A percentile compares a stretch with the other conserved stretches of the same genome.
Conservation (phyloP, 2,888 invertebrate genomes). For the Carabus problematicus region DNA sequence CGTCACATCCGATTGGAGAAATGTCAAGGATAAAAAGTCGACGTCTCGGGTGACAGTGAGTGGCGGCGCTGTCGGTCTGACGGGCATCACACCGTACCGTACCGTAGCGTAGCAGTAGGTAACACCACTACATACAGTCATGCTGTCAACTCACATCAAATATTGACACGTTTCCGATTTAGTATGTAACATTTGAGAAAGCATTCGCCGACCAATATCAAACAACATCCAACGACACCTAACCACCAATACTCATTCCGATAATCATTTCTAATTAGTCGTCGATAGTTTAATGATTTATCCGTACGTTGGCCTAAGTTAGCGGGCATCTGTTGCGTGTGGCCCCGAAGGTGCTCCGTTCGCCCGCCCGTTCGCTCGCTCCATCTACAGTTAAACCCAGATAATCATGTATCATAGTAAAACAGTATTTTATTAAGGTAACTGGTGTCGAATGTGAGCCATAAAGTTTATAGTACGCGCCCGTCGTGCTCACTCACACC, state of each 20-base stretch:
- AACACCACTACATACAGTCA: constrained; percentile 51
- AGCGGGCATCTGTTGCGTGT: constrained; percentile 37
- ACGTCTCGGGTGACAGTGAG: constrained; percentile 40
- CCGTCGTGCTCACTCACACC: constrained; percentile 56
- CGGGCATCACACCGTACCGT: constrained; percentile 5
- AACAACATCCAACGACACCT: too few species aligned
- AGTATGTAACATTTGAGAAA: constrained; percentile 59
- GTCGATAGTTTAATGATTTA: too few species aligned
- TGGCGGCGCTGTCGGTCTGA: constrained; percentile 23
- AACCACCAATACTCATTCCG: too few species aligned
- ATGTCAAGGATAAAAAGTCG: constrained; percentile 42
- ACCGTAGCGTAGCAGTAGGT: constrained; percentile 8
- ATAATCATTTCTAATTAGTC: too few species aligned
- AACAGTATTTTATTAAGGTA: constrained; percentile 59
- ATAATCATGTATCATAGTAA: constrained; percentile 50
- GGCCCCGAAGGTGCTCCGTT: constrained; percentile 27
- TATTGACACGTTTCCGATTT: constrained; percentile 49
- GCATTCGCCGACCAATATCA: constrained; percentile 31
- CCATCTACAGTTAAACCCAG: constrained; percentile 46
- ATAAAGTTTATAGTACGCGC: constrained; percentile 58
- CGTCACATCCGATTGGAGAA: constrained; percentile 43
- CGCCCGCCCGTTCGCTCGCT: too few species aligned
- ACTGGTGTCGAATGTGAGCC: constrained; percentile 60
- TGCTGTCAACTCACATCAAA: constrained; percentile 49
- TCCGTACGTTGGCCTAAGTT: too few species aligned